These are phyloP conservation scores for Pseudopodoces humilis DNA, from an alignment of 2,113 vertebrate species.

Conservation along the genomic window DNA sequence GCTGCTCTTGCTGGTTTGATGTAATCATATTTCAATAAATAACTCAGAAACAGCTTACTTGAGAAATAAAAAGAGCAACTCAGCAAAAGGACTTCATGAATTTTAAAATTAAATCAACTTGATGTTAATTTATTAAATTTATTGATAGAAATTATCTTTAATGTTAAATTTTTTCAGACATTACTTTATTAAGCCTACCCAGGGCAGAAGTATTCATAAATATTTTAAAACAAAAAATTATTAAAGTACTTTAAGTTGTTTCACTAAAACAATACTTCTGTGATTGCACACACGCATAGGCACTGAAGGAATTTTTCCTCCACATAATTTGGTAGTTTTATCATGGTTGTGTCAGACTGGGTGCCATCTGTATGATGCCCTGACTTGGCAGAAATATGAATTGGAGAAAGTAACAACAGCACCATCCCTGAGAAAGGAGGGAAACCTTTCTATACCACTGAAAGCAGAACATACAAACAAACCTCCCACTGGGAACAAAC, in stretches of 20 bases:
- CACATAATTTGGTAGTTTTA: background rate
- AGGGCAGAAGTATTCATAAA: background rate
- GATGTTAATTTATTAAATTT: background rate
- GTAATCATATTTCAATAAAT: background rate
- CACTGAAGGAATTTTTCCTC: background rate
- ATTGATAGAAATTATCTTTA: background rate
- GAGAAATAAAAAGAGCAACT: background rate
- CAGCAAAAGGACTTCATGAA: background rate
- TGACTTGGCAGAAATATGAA: background rate
- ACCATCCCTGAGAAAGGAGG: background rate
- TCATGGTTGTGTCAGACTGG: background rate
- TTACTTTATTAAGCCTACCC: background rate
- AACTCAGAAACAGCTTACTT: background rate
- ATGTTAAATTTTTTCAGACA: background rate
- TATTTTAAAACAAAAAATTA: background rate
- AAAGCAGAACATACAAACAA: background rate
- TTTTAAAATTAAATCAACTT: background rate
- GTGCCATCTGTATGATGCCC: background rate
- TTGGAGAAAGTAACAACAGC: background rate
- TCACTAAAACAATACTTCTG: background rate
- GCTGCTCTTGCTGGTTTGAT: background rate
- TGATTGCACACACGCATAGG: background rate
- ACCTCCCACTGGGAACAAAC: slow-evolving; percentile 28
- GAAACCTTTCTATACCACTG: background rate
- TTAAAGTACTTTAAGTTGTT: background rate